Evolutionary conservation across 2,797 vertebrate species (phyloP).

Genomic region (Tamandua tetradactyla): DNA sequence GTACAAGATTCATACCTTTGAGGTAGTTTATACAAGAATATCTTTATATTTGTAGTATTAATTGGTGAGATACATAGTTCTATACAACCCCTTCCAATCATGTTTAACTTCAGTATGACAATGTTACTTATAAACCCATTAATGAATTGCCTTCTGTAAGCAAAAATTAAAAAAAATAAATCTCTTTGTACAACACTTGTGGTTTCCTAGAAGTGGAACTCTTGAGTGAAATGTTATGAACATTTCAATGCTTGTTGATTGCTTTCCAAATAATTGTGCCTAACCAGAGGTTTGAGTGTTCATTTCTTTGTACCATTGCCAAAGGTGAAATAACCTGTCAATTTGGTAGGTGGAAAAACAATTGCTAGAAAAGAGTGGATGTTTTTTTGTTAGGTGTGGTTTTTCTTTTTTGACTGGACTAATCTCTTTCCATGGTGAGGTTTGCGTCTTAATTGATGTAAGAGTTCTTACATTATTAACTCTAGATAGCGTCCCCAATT

Average conservation of each 20-base stretch:
- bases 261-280: neutral
- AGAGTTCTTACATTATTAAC: neutral
- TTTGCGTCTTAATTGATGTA: conserved; percentile 10
- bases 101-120: too few species aligned
- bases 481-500: neutral
- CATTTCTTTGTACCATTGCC: neutral
- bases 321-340: neutral
- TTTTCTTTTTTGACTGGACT: conserved; percentile 11
- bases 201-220: neutral
- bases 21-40: too few species aligned
- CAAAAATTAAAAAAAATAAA: neutral
- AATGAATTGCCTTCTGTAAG: too few species aligned
- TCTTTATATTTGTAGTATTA: too few species aligned
- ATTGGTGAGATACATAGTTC: too few species aligned
- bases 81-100: too few species aligned
- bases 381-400: neutral
- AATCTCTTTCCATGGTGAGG: neutral
- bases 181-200: neutral
- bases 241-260: neutral
- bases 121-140: too few species aligned
- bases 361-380: neutral
- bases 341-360: neutral
- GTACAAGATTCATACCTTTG: too few species aligned
- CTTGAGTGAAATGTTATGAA: neutral
- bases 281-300: neutral